phyloP scores from a whole-genome alignment of 2,113 vertebrate species.

The Pycnonotus jocosus region DNA sequence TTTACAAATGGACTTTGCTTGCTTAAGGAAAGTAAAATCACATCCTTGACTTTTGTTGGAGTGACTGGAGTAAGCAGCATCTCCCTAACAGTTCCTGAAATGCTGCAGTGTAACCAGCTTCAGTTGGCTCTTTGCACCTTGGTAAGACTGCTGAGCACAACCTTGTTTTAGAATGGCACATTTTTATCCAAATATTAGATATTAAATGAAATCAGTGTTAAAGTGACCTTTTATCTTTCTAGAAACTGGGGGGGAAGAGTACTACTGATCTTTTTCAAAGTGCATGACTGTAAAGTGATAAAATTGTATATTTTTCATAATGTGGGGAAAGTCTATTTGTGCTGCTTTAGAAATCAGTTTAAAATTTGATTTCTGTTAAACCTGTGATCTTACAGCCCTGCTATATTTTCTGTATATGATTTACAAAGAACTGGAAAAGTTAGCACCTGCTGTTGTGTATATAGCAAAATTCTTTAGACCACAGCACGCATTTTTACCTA shows the following conservation, averaged over 20 bases:
- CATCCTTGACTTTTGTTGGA: background rate
- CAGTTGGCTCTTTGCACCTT: constrained; percentile 5
- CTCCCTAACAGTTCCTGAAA: background rate
- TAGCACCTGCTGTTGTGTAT: constrained; percentile 53
- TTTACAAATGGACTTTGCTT: background rate
- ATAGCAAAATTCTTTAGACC: constrained; percentile 58
- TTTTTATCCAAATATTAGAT: constrained; percentile 65
- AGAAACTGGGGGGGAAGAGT: constrained; percentile 61
- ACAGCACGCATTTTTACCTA: constrained; percentile 66
- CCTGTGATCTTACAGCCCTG: constrained; percentile 52
- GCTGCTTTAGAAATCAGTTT: constrained; percentile 71
- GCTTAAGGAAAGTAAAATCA: background rate
- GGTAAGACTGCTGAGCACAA: constrained; percentile 59
- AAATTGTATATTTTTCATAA: constrained; percentile 76
- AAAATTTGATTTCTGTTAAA: constrained; percentile 61
- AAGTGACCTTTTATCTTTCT: constrained; percentile 80
- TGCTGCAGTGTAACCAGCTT: background rate
- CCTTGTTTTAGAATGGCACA: constrained; percentile 46
- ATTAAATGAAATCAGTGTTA: constrained; percentile 66
- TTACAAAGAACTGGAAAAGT: constrained; percentile 37
- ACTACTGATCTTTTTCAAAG: constrained; percentile 76
- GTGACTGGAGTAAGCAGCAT: background rate
- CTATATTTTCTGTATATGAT: constrained; percentile 51
- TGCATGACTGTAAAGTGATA: constrained; percentile 70
- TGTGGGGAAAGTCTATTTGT: constrained; percentile 60